phyloP scores from a whole-genome alignment of 2,888 invertebrate species.

The Papilio demoleus region DNA sequence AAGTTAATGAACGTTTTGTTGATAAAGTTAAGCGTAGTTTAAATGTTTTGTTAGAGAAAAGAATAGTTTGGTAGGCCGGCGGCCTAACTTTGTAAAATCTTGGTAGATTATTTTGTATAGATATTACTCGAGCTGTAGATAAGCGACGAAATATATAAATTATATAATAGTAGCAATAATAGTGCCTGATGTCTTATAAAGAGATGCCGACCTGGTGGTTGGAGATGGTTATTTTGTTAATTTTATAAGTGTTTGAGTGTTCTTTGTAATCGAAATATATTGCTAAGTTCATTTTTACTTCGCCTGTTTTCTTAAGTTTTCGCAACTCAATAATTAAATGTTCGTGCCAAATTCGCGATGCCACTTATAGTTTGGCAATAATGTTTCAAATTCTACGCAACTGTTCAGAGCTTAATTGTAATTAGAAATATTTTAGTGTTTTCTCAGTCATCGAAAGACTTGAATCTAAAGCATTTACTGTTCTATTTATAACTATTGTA shows the following conservation, averaged over 20 bases:
- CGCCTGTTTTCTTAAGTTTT: conserved; percentile 53
- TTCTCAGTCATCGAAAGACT: conserved; percentile 51
- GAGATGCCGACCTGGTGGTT: conserved; percentile 67
- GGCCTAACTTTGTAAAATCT: conserved; percentile 76
- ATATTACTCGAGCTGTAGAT: conserved; percentile 76
- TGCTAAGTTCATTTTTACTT: conserved; percentile 59
- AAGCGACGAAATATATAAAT: conserved; percentile 70
- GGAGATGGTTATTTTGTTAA: conserved; percentile 75
- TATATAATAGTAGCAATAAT: conserved; percentile 82
- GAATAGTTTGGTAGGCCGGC: conserved; percentile 67
- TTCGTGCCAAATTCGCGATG: conserved; percentile 74
- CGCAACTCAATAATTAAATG: conserved; percentile 51
- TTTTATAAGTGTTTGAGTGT: conserved; percentile 77
- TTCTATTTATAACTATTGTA: conserved; percentile 36
- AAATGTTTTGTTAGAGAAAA: conserved; percentile 76
- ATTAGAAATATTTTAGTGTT: conserved; percentile 48
- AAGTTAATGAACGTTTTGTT: conserved; percentile 59
- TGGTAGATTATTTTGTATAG: conserved; percentile 82
- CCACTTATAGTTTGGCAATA: conserved; percentile 65
- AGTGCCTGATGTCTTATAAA: conserved; percentile 82
- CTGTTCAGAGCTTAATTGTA: conserved; percentile 63
- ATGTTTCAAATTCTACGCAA: conserved; percentile 50
- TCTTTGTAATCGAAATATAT: conserved; percentile 52
- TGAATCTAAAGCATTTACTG: conserved; percentile 56
- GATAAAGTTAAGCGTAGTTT: conserved; percentile 68